Conservation (phyloP, 2,113 vertebrate species). For the Centrocercus urophasianus region DNA sequence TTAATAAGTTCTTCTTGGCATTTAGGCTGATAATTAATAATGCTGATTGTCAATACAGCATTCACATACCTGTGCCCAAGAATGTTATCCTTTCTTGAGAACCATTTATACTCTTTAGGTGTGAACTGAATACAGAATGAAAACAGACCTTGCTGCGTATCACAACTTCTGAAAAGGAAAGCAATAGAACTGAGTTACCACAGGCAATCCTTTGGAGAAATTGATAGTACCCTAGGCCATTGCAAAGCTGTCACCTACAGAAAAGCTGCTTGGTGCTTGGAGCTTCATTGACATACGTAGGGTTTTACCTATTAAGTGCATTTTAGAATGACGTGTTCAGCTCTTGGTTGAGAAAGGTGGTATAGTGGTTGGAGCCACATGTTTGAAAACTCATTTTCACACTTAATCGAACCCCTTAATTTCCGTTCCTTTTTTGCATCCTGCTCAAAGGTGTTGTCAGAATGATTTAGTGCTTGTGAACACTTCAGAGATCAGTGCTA, state of each 20-base stretch:
- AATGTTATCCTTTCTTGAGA: background rate
- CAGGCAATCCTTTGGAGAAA: background rate
- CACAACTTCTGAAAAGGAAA: background rate
- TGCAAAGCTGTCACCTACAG: background rate
- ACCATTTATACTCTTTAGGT: background rate
- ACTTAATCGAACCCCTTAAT: constrained; percentile 54
- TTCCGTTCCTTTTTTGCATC: background rate
- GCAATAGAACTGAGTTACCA: background rate
- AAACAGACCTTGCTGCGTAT: background rate
- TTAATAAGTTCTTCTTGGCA: background rate
- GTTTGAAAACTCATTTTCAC: constrained; percentile 38
- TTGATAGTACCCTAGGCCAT: background rate
- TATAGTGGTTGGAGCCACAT: constrained; percentile 1
- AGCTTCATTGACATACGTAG: accelerated
- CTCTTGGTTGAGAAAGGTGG: background rate
- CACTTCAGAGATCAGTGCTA: background rate
- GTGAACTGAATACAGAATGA: background rate
- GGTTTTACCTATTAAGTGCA: background rate
- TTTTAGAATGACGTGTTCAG: background rate
- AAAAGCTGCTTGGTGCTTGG: background rate
- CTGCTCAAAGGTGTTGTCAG: constrained; percentile 30
- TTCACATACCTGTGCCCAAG: background rate
- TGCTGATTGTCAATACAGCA: background rate
- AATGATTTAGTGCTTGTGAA: constrained; percentile 39
- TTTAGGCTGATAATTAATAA: background rate